A percentile compares a stretch with the other conserved stretches of the same genome.
These are phyloP conservation scores for Sebastiscus albofasciatus DNA, from an alignment of 2,797 vertebrate species.

Conservation along the genomic window DNA sequence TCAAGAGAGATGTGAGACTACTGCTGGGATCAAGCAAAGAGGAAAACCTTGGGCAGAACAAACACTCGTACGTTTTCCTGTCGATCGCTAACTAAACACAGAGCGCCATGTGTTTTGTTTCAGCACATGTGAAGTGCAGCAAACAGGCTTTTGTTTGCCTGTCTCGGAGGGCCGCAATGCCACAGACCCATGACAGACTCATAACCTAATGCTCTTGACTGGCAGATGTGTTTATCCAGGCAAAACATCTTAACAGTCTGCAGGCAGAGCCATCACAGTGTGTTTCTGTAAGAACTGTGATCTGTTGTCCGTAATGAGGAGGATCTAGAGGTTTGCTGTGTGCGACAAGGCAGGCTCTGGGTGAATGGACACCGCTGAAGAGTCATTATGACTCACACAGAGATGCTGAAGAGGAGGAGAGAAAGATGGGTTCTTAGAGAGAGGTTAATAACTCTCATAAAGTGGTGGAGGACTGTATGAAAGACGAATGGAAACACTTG, in stretches of 20 bases:
- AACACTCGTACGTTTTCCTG: conserved; percentile 23
- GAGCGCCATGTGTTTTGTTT: conserved; percentile 37
- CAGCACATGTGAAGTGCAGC: conserved; percentile 33
- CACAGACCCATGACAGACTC: conserved; percentile 58
- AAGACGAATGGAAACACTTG: not conserved
- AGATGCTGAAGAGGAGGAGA: conserved; percentile 33
- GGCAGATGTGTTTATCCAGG: conserved; percentile 75
- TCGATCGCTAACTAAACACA: conserved; percentile 17
- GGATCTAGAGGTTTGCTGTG: conserved; percentile 51
- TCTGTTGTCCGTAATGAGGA: conserved; percentile 70
- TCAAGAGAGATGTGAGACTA: conserved; percentile 23
- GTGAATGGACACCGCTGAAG: conserved; percentile 48
- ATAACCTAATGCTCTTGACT: conserved; percentile 64
- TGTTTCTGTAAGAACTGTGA: conserved; percentile 52
- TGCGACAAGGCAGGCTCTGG: conserved; percentile 48
- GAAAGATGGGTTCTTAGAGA: conserved; percentile 13
- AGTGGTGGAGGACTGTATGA: not conserved
- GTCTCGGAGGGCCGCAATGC: conserved; percentile 50
- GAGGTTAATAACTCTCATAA: conserved; percentile 34
- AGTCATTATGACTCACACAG: conserved; percentile 61
- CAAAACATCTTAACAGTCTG: conserved; percentile 58
- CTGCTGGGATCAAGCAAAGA: conserved; percentile 22
- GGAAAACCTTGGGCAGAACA: conserved; percentile 17
- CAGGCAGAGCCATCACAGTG: conserved; percentile 57
- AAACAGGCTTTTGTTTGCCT: conserved; percentile 45